phyloP scores from a whole-genome alignment of 2,888 invertebrate genomes.

The Tryphoninae sp. region DNA sequence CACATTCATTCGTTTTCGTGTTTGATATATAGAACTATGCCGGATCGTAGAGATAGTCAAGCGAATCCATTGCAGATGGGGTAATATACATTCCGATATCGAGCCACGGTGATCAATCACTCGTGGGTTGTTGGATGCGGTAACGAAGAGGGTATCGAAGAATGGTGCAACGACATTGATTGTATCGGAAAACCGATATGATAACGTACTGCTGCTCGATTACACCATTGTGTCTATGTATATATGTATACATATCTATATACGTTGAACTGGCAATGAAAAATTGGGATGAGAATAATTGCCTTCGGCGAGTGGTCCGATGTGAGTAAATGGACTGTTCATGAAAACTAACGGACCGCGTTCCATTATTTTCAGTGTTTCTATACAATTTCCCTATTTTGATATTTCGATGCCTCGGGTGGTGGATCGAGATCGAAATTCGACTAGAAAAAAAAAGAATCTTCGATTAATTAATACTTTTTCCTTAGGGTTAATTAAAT shows the following conservation, averaged over 20 bases:
- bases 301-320: conserved; percentile 6
- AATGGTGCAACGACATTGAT: conserved; percentile 57
- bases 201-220: conserved; percentile 53
- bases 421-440: not conserved
- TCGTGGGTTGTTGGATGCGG: conserved; percentile 43
- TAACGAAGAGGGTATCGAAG: conserved; percentile 58
- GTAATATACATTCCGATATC: conserved; percentile 45
- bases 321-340: conserved; percentile 19
- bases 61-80: conserved; percentile 8
- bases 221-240: conserved; percentile 23
- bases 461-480: no score
- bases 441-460: not conserved
- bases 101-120: conserved; percentile 59
- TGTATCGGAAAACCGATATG: conserved; percentile 59
- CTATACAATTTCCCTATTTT: not conserved
- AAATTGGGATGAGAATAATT: conserved; percentile 36
- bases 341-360: not conserved
- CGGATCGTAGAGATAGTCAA: conserved; percentile 10
- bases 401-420: not conserved
- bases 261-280: not conserved
- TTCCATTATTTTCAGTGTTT: not conserved
- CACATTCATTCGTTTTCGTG: conserved; percentile 10
- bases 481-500: not conserved
- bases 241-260: conserved; percentile 8
- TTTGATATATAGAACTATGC: conserved; percentile 1